Percentiles rank a stretch among this genome's conserved stretches.
Conservation (phyloP, 1,140 invertebrate genomes). For the Trachelipus rathkii region DNA sequence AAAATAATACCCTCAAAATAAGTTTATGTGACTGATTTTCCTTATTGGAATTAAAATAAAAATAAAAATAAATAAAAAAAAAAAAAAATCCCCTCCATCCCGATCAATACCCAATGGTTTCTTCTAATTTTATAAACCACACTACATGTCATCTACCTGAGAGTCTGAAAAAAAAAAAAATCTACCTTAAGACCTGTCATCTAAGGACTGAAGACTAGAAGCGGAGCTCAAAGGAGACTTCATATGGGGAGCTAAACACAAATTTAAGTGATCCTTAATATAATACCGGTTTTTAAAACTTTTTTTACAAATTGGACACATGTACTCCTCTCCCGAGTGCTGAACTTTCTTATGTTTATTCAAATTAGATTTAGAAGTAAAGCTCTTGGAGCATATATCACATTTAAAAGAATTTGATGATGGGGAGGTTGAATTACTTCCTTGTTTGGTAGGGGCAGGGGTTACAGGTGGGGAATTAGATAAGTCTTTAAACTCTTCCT, state of each 20-base stretch:
- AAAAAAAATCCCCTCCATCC: too few relatives aligned
- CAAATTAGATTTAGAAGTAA: conserved; percentile 42
- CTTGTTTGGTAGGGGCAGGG: conserved; percentile 40
- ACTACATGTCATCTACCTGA: too few relatives aligned
- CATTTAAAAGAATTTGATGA: conserved; percentile 30
- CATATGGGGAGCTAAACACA: conserved; percentile 33
- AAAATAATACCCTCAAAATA: too few relatives aligned
- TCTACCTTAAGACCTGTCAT: too few relatives aligned
- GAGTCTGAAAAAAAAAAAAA: too few relatives aligned
- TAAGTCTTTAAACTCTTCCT: neutral
- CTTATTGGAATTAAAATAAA: too few relatives aligned
- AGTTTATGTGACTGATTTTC: too few relatives aligned
- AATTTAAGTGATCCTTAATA: conserved; percentile 41
- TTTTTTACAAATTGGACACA: conserved; percentile 37
- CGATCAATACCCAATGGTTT: too few relatives aligned
- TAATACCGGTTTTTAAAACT: conserved; percentile 44
- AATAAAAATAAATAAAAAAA: too few relatives aligned
- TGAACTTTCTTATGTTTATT: conserved; percentile 45
- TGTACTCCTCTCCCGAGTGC: conserved; percentile 43
- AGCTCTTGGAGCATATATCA: conserved; percentile 44
- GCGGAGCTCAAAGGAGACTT: neutral
- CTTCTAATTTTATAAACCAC: too few relatives aligned
- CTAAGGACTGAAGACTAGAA: too few relatives aligned
- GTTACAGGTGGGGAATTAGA: conserved; percentile 26
- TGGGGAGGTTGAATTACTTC: conserved; percentile 26